Evolutionary conservation across 2,113 vertebrate genomes (phyloP).

Genomic region (Riparia riparia): DNA sequence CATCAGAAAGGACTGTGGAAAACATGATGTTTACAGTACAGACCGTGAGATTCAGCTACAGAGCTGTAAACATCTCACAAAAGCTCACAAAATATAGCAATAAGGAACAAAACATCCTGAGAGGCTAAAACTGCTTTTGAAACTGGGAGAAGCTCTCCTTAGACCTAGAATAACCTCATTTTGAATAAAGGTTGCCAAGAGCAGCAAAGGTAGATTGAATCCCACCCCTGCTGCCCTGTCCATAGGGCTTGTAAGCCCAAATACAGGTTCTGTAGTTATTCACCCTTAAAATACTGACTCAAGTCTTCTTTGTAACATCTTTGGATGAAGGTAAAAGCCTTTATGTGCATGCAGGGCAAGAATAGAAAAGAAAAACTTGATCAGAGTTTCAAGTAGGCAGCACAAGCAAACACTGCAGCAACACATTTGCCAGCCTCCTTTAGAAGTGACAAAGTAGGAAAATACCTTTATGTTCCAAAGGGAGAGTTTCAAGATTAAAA

Average conservation of each 20-base stretch:
- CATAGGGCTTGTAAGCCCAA: neutral
- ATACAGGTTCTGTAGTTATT: neutral
- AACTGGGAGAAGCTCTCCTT: neutral
- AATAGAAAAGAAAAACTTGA: neutral
- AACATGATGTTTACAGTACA: too few relatives aligned
- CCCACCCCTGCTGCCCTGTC: neutral
- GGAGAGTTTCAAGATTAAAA: neutral
- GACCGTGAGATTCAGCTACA: too few relatives aligned
- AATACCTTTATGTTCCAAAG: neutral
- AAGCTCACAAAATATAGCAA: too few relatives aligned
- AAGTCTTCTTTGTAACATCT: neutral
- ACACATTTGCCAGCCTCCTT: neutral
- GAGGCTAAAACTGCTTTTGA: neutral
- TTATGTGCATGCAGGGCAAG: neutral
- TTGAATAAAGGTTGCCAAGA: neutral
- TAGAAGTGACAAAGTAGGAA: neutral
- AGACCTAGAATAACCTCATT: neutral
- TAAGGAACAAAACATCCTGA: neutral
- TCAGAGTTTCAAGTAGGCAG: neutral
- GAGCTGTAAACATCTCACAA: too few relatives aligned
- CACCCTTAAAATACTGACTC: neutral
- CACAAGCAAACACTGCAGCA: neutral
- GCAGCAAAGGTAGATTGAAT: neutral
- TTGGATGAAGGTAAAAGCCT: neutral
- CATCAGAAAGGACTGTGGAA: too few relatives aligned